Evolutionary conservation across 2,797 vertebrate genomes (phyloP), one percentile per base, ranked within the genome.

Genomic region (Macrochelys suwanniensis): DNA sequence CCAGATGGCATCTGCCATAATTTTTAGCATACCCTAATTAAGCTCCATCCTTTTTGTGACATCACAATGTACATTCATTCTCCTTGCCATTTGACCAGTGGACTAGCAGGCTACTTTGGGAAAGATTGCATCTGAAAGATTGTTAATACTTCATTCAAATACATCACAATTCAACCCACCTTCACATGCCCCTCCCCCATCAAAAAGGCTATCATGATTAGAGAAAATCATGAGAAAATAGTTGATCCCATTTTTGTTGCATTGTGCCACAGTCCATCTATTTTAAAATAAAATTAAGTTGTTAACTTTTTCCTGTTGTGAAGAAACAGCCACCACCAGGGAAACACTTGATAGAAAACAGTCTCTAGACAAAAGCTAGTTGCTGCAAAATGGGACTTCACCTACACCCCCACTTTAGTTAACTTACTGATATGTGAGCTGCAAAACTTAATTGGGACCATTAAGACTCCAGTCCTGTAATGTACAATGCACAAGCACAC

Each of bases 381-480:
- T 89, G 80, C 80, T 86, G 61, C 80, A 82, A 57, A 71, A 21
- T 92, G 89, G 68, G 97, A 92, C 90, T 95, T 61, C 26, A 90
- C 57, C 87, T 85, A n/a, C 80, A 90, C 90, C 89, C 47, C 93
- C 82, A 33, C 92, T 96, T 95, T 87, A 90, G 89, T 95, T 96
- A 97, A 95, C 95, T 86, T 92, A 84, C 84, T 95, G 95, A 95
- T 95, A 95, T 83, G 89, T 57, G 92, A 95, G 91, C 91, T 95
- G 90, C 94, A 95, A 92, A 95, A 82, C 81, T 89, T 97, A 90
- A 89, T 87, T 95, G 96, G 96, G 97, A 89, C 86, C 91, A 93
- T 97, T 95, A 95, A 93, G 89, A 92, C 74, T 87, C 49, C 88
- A 93, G 82, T 90, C 91, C 95, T 71, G 56, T 89, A 93, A 85